Base-by-base conservation (phyloP, 2,113 vertebrate genomes). In the Leptosomus discolor region DNA sequence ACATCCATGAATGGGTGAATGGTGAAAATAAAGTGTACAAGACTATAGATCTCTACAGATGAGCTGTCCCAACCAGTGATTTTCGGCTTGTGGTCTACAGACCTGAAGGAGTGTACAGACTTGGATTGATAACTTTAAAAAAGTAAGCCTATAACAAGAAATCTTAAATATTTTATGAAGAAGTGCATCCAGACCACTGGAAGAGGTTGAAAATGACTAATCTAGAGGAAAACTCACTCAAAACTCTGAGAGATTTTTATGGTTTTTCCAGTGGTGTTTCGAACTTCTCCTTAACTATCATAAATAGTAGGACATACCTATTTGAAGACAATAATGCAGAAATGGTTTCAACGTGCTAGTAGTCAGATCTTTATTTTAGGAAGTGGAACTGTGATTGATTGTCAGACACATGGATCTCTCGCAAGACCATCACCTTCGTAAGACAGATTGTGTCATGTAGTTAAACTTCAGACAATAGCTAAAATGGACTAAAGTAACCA, bases 391-490 rank as follows among this genome's bases (percentile, higher is more conserved):
- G 21, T 11, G 46, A 94, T 84, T 57, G 29, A 48, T 58, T 53
- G 21, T 26, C 24, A 74, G 46, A 37, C 11, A 50, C 30, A 6
- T 5, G 17, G 22, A 14, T 76, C 34, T 48, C 43, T 68, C 64
- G 18, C 5, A 58, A 94, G 56, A 81, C 14, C 54, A 29, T 57
- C 19, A 64, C 41, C 58, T 58, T 77, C 73, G 34, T 30, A 71
- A 48, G 36, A n/a, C 34, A 60, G 48, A 17, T 15, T 12, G 19
- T 2, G 2, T 61, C 41, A 67, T 1, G 0, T 2, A 48, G 39
- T 21, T 23, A n/a, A 14, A 32, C 43, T 53, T 61, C 43, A 68
- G 48, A 21, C 18, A 64, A 88, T 1, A 90, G 41, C 30, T 68
- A 41, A 68, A 68, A 75, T 29, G 9, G 26, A 18, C 26, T 34